A percentile compares a stretch with the other conserved stretches of the same genome.
Conservation (phyloP, 2,888 invertebrate genomes). For the Agrotis ipsilon region DNA sequence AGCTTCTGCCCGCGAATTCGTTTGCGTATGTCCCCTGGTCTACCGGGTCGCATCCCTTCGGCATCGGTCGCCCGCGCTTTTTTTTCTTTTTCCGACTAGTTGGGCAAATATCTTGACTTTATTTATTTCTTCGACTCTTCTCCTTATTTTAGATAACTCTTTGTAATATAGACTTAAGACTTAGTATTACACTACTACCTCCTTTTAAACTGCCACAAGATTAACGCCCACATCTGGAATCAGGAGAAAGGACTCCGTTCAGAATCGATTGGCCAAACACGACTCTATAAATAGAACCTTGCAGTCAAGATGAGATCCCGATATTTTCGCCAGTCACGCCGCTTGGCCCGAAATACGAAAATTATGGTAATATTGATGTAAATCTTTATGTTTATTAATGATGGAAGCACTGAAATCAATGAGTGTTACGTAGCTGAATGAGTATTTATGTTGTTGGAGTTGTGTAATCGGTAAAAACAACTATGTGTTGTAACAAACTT, state of each 20-base stretch:
- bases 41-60: no score
- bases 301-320: constrained; percentile 24
- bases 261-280: constrained; percentile 40
- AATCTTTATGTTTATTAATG: constrained; percentile 26
- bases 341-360: constrained; percentile 33
- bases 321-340: constrained; percentile 34
- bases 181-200: no score
- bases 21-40: no score
- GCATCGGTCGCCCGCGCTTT: no score
- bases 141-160: no score
- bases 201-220: no score
- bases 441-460: constrained; percentile 3
- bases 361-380: constrained; percentile 36
- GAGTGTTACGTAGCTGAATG: constrained; percentile 12
- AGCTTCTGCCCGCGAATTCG: no score
- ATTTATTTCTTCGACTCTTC: no score
- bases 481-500: not conserved
- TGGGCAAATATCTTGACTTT: no score
- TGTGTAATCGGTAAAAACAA: not conserved
- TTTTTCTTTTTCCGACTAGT: no score
- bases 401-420: constrained; percentile 20
- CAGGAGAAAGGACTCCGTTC: constrained; percentile 5
- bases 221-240: not conserved
- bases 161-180: no score
- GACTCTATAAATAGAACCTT: constrained; percentile 36